These are phyloP conservation scores for Poeciliopsis gracilis DNA, from an alignment of 2,797 vertebrate species.

Conservation along the genomic window DNA sequence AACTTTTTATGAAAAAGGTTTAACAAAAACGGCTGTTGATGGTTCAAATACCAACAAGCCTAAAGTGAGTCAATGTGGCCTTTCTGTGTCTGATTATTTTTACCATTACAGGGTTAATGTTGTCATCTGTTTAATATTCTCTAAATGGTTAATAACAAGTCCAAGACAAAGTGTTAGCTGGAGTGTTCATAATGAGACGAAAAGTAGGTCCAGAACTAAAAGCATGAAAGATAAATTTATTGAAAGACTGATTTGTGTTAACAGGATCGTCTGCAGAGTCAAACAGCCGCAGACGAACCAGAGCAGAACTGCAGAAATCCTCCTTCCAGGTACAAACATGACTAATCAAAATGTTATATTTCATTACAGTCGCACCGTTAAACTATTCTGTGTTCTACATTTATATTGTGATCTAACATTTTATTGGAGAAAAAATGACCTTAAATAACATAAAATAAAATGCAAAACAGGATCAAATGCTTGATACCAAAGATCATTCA, in stretches of 20 bases:
- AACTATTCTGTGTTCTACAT: neutral
- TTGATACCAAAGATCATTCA: neutral
- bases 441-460: neutral
- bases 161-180: neutral
- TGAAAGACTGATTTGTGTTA: neutral
- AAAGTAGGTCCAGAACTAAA: too few relatives aligned
- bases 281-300: neutral
- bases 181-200: neutral
- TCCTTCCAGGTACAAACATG: neutral
- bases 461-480: neutral
- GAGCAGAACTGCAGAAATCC: neutral
- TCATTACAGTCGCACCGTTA: neutral
- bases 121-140: neutral
- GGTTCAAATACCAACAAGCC: neutral
- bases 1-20: neutral
- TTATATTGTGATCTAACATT: neutral
- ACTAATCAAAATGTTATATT: neutral
- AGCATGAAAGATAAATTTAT: neutral
- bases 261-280: constrained; percentile 2
- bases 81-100: neutral
- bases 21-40: neutral
- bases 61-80: too few relatives aligned
- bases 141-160: neutral
- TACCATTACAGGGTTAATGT: neutral
- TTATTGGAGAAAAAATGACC: neutral